Base-by-base conservation (phyloP, 2,888 invertebrate genomes). In the Ceriagrion tenellum region DNA sequence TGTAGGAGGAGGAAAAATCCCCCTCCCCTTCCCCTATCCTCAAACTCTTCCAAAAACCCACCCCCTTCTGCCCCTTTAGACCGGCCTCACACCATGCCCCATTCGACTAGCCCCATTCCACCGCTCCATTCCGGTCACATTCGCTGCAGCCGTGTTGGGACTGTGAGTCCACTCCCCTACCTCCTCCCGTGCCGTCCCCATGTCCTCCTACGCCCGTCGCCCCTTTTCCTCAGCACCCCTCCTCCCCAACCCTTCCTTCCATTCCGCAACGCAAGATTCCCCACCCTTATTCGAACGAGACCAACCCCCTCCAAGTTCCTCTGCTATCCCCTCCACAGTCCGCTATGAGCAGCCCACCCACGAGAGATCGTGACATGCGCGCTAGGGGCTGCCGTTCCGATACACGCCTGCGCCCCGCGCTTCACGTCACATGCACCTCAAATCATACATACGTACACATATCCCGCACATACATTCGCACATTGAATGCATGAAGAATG, bases 61-160 rank as follows among this genome's bases (percentile, higher is more conserved):
- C n/a, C 81, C 12, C 35, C 35, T 6, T 69, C 2, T 23, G 69
- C 47, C 69, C n/a, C 69, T 69, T 69, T n/a, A 3, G 26, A 23
- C 26, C 8, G 30, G 74, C 69, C n/a, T 13, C 69, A n/a, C 59
- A 59, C 35, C 26, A 3, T 2, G 69, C 59, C 81, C 35, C 81
- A 35, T 81, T 35, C 0, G 30, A 30, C 18, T 26, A 0, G 30
- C 81, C 81, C 35, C 81, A 81, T 81, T 35, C 81, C 81, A 81
- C 35, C 13, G 3, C 81, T 18, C 81, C 81, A 89, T 55, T 55
- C 55, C 26, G 6, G 89, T n/a, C 93, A 69, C 47, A 63, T 63
- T 63, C 93, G 35, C 93, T 93, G 93, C 93, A 93, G 93, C 63
- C 23, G 89, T 89, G 89, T 89, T 13, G 20, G 55, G 91, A 23